These are phyloP conservation scores for Choristoneura fumiferana DNA, from an alignment of 1,140 invertebrate species.

Conservation along the genomic window DNA sequence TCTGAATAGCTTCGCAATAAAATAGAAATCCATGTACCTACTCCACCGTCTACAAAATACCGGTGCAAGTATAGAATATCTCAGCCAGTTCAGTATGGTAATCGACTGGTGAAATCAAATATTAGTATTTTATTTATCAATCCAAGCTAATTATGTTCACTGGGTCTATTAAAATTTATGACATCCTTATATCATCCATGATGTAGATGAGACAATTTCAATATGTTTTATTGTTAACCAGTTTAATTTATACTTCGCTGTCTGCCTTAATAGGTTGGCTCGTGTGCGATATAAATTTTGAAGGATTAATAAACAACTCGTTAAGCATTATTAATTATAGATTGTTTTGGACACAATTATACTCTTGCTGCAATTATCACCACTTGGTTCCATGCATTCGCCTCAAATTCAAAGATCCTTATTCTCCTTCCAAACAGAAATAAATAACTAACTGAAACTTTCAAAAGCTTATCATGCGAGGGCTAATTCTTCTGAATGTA, in stretches of 20 bases:
- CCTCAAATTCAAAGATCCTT: no score
- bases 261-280: constrained; percentile 4
- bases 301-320: constrained; percentile 13
- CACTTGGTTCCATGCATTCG: no score
- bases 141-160: constrained; percentile 27
- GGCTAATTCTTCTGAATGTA: background rate
- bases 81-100: constrained; percentile 27
- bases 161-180: constrained; percentile 26
- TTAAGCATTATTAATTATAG: constrained; percentile 3
- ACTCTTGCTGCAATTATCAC: background rate
- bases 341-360: background rate
- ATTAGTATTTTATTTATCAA: constrained; percentile 32
- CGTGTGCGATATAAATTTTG: background rate
- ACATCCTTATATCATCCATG: constrained; percentile 8
- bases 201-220: constrained; percentile 14
- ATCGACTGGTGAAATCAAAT: constrained; percentile 35
- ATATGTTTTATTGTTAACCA: constrained; percentile 7
- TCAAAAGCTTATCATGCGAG: background rate
- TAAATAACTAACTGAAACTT: background rate
- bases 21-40: no score
- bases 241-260: constrained; percentile 11
- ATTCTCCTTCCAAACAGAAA: no score
- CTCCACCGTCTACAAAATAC: background rate
- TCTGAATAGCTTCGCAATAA: no score
- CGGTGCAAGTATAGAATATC: background rate